Percentiles rank a stretch among this genome's conserved stretches.
Conservation (phyloP, 2,797 vertebrate genomes). For the Epinephelus malabaricus region DNA sequence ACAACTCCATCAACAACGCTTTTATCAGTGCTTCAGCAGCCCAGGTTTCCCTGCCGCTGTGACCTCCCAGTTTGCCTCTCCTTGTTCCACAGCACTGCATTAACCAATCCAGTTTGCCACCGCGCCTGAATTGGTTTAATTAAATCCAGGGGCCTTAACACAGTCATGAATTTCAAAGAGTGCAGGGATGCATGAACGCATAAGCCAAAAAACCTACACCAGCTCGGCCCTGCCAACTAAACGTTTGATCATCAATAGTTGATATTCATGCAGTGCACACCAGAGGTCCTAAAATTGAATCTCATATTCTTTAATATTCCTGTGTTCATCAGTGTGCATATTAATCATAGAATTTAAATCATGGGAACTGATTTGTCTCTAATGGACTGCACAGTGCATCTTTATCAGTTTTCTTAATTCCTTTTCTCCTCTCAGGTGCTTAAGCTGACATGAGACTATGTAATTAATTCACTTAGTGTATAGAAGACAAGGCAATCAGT, state of each 20-base stretch:
- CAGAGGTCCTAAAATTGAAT: slow-evolving; percentile 67
- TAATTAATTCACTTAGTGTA: slow-evolving; percentile 79
- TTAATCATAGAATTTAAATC: slow-evolving; percentile 76
- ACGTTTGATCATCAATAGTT: slow-evolving; percentile 81
- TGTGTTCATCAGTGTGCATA: slow-evolving; percentile 71
- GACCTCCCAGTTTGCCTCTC: slow-evolving; percentile 66
- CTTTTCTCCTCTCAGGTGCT: slow-evolving; percentile 72
- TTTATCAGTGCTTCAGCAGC: slow-evolving; percentile 67
- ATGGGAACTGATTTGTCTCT: slow-evolving; percentile 70
- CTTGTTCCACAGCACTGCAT: slow-evolving; percentile 74
- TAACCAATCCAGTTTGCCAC: slow-evolving; percentile 76
- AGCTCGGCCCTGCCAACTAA: slow-evolving; percentile 66
- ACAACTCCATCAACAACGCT: slow-evolving; percentile 40
- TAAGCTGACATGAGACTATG: slow-evolving; percentile 61
- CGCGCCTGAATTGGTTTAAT: slow-evolving; percentile 81
- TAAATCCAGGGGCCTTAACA: slow-evolving; percentile 81
- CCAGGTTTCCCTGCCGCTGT: slow-evolving; percentile 63
- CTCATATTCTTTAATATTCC: slow-evolving; percentile 72
- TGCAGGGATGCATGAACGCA: slow-evolving; percentile 61
- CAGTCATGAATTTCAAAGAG: slow-evolving; percentile 82
- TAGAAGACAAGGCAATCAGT: slow-evolving; percentile 71
- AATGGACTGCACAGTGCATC: slow-evolving; percentile 77
- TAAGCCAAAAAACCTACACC: slow-evolving; percentile 66
- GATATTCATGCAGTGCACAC: slow-evolving; percentile 77
- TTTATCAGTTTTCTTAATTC: slow-evolving; percentile 70